Percentiles rank a stretch among this genome's conserved stretches.
phyloP scores from a whole-genome alignment of 2,888 invertebrate species.

The Hemistola chrysoprasaria region DNA sequence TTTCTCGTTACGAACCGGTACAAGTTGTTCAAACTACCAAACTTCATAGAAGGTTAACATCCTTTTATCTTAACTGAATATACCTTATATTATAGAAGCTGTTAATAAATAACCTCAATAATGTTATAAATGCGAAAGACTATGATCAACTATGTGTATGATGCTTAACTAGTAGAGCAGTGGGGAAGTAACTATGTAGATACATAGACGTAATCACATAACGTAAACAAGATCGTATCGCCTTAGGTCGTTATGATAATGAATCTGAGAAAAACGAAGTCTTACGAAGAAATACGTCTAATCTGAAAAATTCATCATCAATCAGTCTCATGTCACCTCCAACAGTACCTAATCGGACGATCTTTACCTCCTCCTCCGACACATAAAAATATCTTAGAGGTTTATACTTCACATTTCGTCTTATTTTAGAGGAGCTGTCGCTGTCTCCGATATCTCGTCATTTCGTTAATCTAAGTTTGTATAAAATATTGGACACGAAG shows the following conservation, averaged over 20 bases:
- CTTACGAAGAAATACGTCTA: conserved; percentile 2
- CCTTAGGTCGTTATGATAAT: no score
- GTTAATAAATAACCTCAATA: no score
- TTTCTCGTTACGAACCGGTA: no score
- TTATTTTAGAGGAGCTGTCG: conserved; percentile 7
- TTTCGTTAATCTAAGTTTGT: conserved; percentile 9
- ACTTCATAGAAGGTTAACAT: no score
- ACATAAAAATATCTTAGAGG: conserved; percentile 9
- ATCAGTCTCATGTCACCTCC: conserved; percentile 11
- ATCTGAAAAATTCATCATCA: conserved; percentile 5
- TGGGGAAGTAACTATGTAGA: no score
- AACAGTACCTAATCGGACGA: conserved; percentile 11
- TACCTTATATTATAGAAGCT: no score
- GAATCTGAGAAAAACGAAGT: background rate
- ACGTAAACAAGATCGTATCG: background rate
- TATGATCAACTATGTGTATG: no score
- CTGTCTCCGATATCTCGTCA: conserved; percentile 4
- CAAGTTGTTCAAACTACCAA: no score
- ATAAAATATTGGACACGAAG: conserved; percentile 10
- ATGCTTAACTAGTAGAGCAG: no score
- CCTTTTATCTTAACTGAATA: no score
- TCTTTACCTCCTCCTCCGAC: conserved; percentile 10
- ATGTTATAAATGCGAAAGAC: no score
- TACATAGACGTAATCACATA: no score
- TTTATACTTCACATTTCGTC: conserved; percentile 5